A percentile compares a stretch with the other conserved stretches of the same genome.
These are phyloP conservation scores for Epinotia bilunana DNA, from an alignment of 2,888 invertebrate species.

Conservation along the genomic window DNA sequence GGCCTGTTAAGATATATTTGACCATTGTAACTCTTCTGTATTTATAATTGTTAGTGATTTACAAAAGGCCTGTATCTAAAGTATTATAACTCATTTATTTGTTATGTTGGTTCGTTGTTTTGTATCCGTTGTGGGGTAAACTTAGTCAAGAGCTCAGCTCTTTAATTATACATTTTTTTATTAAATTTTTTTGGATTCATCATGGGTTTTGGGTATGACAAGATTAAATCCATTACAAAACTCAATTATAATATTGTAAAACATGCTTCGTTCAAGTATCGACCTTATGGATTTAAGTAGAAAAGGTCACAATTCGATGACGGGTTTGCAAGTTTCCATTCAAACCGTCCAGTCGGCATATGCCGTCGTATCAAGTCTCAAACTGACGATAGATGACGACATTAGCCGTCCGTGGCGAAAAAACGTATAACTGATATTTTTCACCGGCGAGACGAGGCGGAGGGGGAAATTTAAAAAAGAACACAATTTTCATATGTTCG, in stretches of 20 bases:
- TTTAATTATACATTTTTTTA: not conserved
- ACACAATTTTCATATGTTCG: too few species aligned
- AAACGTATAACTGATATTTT: not conserved
- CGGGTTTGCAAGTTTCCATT: too few species aligned
- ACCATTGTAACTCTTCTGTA: not conserved
- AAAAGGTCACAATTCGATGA: not conserved
- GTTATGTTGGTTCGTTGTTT: conserved; percentile 21
- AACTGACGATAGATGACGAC: not conserved
- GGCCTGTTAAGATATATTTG: too few species aligned
- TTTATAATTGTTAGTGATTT: conserved; percentile 14
- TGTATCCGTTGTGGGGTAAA: conserved; percentile 30
- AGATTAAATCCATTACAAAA: too few species aligned
- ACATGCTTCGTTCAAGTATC: not conserved
- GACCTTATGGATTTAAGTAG: not conserved
- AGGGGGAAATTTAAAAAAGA: too few species aligned
- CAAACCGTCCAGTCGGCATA: too few species aligned
- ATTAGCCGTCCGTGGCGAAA: not conserved
- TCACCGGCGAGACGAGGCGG: not conserved
- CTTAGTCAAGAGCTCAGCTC: not conserved
- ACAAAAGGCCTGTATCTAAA: conserved; percentile 33
- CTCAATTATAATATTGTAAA: too few species aligned
- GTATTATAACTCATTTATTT: conserved; percentile 39
- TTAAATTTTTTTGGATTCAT: too few species aligned
- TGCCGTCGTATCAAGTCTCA: too few species aligned
- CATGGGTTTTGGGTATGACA: too few species aligned